Evolutionary conservation across 1,140 invertebrate genomes (phyloP), one percentile per base, ranked within the genome.

Genomic region (Leptinotarsa lineolata): DNA sequence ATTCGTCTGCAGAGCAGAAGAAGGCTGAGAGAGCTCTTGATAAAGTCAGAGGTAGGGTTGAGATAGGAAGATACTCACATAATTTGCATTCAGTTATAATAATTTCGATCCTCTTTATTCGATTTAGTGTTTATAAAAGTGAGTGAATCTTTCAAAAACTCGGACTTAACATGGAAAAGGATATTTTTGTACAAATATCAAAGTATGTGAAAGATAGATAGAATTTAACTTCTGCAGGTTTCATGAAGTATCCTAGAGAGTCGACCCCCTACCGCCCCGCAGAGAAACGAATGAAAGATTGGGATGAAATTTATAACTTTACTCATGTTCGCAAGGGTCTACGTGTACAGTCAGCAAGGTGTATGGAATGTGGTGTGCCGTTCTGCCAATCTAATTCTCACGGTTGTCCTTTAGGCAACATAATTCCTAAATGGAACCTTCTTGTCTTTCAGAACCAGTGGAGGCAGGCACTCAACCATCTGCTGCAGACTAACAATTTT

Each of bases 381-480:
- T 99, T 99, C 86, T 99, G 98, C 84, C 97, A 99, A 86, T 96
- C 95, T 45, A 93, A 94, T 78, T 84, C 81, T 8, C 94, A 98
- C 83, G 97, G 97, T 65, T 99, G 98, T 86, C 97, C 98, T 2
- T 88, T 99, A 16, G 97, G 96, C 60, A 99, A 99, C 84, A 97
- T 99, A 72, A 99, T 99, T 82, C 98, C 98, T 22, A 98, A 98
- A 87, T 99, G 97, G 96, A 99, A 99, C 86, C 95, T 99, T 85
- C 89, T 99, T 0, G 89, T 99, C 3, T 99, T 95, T 86, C 91
- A 94, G 76, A 93, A 94, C 67, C 95, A 98, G 81, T 99, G 98
- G 98, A 91, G 93, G 74, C 95, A 98, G 85, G 98, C 98, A n/a
- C 86, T 99, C 1, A 91, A 94, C 76, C 96, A 98, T 80, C 88